Evolutionary conservation across 2,113 vertebrate species (phyloP), one percentile per base, ranked within the genome.

Genomic region (Carassius auratus): DNA sequence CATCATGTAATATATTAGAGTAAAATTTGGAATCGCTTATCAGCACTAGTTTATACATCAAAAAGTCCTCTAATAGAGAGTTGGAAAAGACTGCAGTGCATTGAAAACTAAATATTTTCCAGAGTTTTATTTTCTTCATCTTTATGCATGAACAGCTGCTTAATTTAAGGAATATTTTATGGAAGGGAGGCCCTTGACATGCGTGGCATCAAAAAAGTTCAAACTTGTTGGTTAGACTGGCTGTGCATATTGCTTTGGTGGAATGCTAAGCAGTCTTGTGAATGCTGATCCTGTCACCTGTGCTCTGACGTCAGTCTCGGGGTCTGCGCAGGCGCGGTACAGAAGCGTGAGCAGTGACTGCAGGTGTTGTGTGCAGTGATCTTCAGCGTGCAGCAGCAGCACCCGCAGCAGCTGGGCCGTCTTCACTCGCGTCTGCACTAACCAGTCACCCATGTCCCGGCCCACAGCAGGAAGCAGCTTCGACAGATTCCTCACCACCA

Each of bases 321-420:
- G 88, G 81, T 98, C 97, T 0, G 87, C 86, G 48, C 97, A 98
- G 0, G 95, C 94, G 0, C 79, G 94, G 90, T 97, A 96, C 57
- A 99, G 86, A 4, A 94, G 93, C 52, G 94, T 91, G 17, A 99
- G 95, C 57, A 99, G 86, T 0, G 94, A 86, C 83, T 97, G 96
- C 90, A 99, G 94, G 90, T 99, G 97, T 64, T 99, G 98, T 0
- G 96, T 98, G 89, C 91, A 86, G 90, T 98, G 96, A 91, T 98
- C 98, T 90, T 99, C 98, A 0, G 96, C 94, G 0, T 99, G 97
- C 0, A 98, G 93, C 86, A 99, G 36, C 76, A 99, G 92, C 0
- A 94, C 92, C 0, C 85, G 87, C 8, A 99, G 94, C 2, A 99
- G 95, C 94, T 96, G 96, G 0, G 97, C 94, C 0, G 97, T 93